Percentiles rank a stretch among this genome's conserved stretches.
Conservation (phyloP, 1,140 invertebrate species). For the Pararge aegeria region DNA sequence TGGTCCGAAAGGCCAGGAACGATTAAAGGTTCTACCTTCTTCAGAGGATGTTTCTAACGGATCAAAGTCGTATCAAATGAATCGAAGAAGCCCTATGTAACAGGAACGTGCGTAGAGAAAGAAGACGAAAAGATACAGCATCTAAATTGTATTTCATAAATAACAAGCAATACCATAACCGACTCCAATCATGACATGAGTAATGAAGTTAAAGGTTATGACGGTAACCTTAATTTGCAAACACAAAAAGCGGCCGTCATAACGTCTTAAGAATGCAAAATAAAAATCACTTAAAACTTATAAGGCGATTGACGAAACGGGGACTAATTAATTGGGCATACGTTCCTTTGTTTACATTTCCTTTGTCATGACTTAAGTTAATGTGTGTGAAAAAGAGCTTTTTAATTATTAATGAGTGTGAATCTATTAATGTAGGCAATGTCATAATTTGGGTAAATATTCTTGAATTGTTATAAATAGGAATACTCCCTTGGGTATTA, state of each 20-base stretch:
- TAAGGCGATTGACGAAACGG: conserved; percentile 1
- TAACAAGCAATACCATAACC: not conserved
- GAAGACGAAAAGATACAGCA: too few relatives aligned
- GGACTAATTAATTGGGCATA: conserved; percentile 1
- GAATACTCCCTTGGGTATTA: too few relatives aligned
- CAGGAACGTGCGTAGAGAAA: too few relatives aligned
- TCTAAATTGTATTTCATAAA: not conserved
- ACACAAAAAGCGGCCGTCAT: conserved; percentile 56
- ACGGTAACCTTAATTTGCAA: conserved; percentile 70
- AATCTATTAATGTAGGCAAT: too few relatives aligned
- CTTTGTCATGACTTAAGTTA: not conserved
- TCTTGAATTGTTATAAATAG: too few relatives aligned
- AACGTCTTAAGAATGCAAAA: conserved; percentile 5
- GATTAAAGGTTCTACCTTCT: too few relatives aligned
- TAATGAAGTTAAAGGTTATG: conserved; percentile 55
- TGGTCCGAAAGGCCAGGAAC: too few relatives aligned
- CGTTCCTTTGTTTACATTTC: not conserved
- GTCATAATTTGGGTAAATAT: not conserved
- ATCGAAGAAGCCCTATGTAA: too few relatives aligned
- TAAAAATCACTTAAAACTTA: not conserved
- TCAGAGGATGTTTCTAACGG: too few relatives aligned
- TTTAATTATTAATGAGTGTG: too few relatives aligned
- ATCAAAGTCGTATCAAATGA: too few relatives aligned
- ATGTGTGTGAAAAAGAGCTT: too few relatives aligned
- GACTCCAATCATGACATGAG: conserved; percentile 6